Evolutionary conservation across 2,888 invertebrate species (phyloP), one percentile per base, ranked within the genome.

Genomic region (Diaphora mendica): DNA sequence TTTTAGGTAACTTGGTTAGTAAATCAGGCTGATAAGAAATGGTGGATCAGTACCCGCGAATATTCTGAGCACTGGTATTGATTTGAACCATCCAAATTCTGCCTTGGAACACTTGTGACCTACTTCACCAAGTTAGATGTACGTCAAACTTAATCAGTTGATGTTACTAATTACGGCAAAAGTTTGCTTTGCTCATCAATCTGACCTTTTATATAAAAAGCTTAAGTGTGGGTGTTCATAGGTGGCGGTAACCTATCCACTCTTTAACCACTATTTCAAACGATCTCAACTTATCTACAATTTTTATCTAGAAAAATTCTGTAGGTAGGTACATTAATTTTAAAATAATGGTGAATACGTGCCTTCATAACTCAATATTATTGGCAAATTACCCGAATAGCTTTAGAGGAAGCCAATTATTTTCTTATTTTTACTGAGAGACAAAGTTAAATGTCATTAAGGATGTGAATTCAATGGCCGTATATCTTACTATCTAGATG

Each of bases 371-470:
- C 26, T 55, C 69, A 69, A 69, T 69, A 39, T 59, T 26, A 69
- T 30, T 64, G 23, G 33, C 44, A 26, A 64, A 64, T 64, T 70
- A 30, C 64, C 20, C 48, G 74, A 78, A 73, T 74, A 78, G 80
- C 82, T 74, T 72, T 71, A 78, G 80, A 81, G 78, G 80, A 79
- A 80, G 72, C 48, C 72, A 75, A 81, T 80, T 82, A 81, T 75
- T 72, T 72, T 68, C 15, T 20, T 70, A 76, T 70, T 59, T 75
- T 81, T 26, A 74, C 68, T 69, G 75, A 77, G 72, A 70, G 66
- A 30, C 62, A 64, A 71, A 74, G 73, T 75, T 75, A 70, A 77
- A 83, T 81, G 75, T 77, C 79, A 78, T 82, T 78, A 79, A 82
- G 82, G 79, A 82, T 83, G 81, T 78, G 79, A 79, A 78, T 78